A percentile compares a stretch with the other conserved stretches of the same genome.
Conservation (phyloP, 92 coral and sea anemone genomes). For the Actinostola sp. region DNA sequence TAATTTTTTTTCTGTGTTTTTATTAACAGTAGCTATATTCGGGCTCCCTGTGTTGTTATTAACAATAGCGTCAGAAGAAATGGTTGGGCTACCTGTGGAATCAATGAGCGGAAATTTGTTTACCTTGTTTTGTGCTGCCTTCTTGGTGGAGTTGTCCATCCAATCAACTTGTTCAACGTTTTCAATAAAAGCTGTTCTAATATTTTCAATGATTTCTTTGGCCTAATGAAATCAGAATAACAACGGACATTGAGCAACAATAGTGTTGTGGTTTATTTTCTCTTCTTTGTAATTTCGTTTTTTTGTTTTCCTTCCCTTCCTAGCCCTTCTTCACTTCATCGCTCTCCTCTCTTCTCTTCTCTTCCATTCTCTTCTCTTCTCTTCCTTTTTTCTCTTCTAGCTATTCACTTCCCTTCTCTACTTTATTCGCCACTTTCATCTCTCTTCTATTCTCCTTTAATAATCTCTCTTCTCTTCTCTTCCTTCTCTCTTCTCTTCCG, state of each 20-base stretch:
- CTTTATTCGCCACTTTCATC: no score
- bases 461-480: no score
- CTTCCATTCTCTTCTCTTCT: not conserved
- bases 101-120: not conserved
- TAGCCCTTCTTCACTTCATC: not conserved
- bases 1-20: no score
- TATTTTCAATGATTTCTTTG: constrained; percentile 52
- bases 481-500: no score
- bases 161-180: constrained; percentile 50
- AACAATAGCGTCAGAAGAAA: no score
- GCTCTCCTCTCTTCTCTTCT: not conserved
- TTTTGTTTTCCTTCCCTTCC: not conserved
- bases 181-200: constrained; percentile 58
- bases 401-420: no score
- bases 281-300: not conserved
- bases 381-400: no score
- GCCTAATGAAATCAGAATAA: constrained; percentile 39
- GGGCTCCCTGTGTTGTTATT: no score
- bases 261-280: not conserved
- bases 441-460: no score
- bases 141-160: constrained; percentile 71
- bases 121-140: constrained; percentile 68
- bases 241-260: no score
- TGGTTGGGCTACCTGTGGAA: not conserved
- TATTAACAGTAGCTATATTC: no score